Base-by-base conservation (phyloP, 1,140 invertebrate species). In the Varroa destructor region DNA sequence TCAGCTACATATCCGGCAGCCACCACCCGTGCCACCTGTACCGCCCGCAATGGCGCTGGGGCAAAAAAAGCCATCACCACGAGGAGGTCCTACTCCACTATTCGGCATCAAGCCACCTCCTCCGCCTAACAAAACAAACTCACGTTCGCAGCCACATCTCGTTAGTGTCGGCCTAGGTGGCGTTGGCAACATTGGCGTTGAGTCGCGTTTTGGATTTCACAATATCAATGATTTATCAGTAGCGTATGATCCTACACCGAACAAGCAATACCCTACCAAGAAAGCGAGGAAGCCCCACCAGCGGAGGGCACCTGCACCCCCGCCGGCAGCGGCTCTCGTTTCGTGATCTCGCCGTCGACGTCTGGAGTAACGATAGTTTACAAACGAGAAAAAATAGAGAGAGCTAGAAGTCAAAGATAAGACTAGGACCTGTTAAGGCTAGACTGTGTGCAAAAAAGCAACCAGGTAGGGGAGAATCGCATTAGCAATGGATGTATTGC, bases 241-340 rank as follows among this genome's bases (percentile, higher is more conserved):
- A 5, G 40, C 37, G 12, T 67, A 67, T 46, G 61, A 67, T 40
- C 61, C 61, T 12, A 67, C 61, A 46, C 3, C 4, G 46, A 46
- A 67, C 46, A 67, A 67, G 37, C 40, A 67, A 37, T 67, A 67
- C 37, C 61, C 61, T 12, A 67, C 40, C 61, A 67, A 46, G 46
- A 67, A 67, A 37, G 46, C 46, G 46, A 67, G 40, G 36, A 67
- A 67, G 61, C 46, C 61, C 61, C 61, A 67, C 61, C 61, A 67
- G 61, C 61, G 61, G 61, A 14, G 46, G 61, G 61, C 61, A 5
- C 61, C 61, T 5, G 61, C 61, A 46, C 61, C 61, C 3, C 61
- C 61, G 61, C 37, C 46, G 46, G 61, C 46, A 51, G 46, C 46
- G 46, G 46, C 46, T 51, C 46, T 51, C 46, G 46, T 51, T 51